A percentile compares a stretch with the other conserved stretches of the same genome.
Evolutionary conservation across 2,797 vertebrate species (phyloP).

Genomic region (Crenichthys baileyi): DNA sequence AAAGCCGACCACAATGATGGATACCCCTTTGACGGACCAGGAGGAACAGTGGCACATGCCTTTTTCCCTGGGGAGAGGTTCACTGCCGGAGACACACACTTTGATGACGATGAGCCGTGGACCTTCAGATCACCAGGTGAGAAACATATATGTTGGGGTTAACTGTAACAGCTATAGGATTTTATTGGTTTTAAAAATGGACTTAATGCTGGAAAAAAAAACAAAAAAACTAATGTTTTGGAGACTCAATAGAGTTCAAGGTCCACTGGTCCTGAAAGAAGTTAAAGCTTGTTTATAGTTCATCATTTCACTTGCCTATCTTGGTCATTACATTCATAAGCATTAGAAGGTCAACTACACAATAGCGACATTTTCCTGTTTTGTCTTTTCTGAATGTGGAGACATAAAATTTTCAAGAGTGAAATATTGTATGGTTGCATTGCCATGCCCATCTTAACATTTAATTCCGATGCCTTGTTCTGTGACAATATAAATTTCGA

Average conservation of each 20-base stretch:
- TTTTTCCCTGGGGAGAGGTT: conserved; percentile 93
- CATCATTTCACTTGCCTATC: not conserved
- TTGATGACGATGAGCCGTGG: conserved; percentile 96
- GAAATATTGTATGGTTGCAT: too few relatives aligned
- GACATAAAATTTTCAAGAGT: too few relatives aligned
- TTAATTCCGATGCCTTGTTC: too few relatives aligned
- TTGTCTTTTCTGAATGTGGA: too few relatives aligned
- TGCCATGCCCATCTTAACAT: not conserved
- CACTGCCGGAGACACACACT: conserved; percentile 92
- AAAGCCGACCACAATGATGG: conserved; percentile 89
- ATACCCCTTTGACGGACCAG: conserved; percentile 94
- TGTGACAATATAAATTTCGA: not conserved
- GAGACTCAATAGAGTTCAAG: not conserved
- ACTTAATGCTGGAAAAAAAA: not conserved
- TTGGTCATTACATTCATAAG: not conserved
- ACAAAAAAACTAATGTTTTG: not conserved
- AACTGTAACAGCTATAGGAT: not conserved
- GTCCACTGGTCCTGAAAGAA: not conserved
- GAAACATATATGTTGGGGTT: not conserved
- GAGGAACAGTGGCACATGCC: conserved; percentile 93
- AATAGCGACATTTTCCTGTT: too few relatives aligned
- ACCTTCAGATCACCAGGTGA: conserved; percentile 94
- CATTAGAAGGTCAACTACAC: too few relatives aligned
- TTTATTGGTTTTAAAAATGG: not conserved
- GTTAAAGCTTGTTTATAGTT: not conserved